These are phyloP conservation scores for Hiodon alosoides DNA, from an alignment of 2,113 vertebrate species.

Conservation along the genomic window DNA sequence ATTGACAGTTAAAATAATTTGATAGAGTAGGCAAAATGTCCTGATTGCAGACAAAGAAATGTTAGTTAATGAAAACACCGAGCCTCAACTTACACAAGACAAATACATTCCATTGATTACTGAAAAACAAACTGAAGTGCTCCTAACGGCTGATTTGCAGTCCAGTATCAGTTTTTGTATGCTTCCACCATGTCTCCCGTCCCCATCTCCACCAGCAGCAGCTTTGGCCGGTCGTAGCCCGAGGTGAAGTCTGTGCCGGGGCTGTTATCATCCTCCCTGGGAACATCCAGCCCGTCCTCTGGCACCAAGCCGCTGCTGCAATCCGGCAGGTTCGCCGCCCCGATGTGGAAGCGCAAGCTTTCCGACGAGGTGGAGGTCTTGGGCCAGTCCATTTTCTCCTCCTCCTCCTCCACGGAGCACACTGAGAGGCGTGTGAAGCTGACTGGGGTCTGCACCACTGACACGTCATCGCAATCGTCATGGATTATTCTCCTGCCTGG, in stretches of 20 bases:
- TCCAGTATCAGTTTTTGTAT: slow-evolving; percentile 5
- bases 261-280: background rate
- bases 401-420: too few species aligned
- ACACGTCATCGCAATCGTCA: background rate
- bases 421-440: background rate
- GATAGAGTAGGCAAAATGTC: too few species aligned
- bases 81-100: too few species aligned
- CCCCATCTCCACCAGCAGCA: slow-evolving; percentile 8
- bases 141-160: too few species aligned
- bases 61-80: too few species aligned
- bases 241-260: background rate
- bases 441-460: background rate
- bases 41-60: too few species aligned
- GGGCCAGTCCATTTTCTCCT: too few species aligned
- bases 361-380: background rate
- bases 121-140: too few species aligned
- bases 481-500: background rate
- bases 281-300: background rate
- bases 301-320: background rate
- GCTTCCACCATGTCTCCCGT: background rate
- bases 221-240: slow-evolving; percentile 22
- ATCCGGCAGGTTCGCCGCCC: rapidly evolving
- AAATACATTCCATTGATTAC: too few species aligned
- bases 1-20: too few species aligned
- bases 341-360: slow-evolving; percentile 3